These are phyloP conservation scores for Atrina japonica DNA, from an alignment of 2,888 invertebrate genomes.

Conservation along the genomic window DNA sequence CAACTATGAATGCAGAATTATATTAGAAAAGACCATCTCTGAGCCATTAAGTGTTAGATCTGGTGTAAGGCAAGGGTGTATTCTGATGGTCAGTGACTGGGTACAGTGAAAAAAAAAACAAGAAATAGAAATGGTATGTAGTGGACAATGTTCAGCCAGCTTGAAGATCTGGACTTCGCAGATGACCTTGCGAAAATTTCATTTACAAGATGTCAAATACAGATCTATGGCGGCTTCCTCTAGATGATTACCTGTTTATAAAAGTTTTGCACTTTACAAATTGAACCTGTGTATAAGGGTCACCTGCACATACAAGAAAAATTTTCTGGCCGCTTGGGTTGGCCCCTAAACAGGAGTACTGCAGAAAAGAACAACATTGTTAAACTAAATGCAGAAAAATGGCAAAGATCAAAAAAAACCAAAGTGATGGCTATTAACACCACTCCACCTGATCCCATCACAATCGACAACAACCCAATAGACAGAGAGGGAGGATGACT, in stretches of 20 bases:
- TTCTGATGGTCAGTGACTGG: slow-evolving; percentile 3
- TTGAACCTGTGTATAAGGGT: too few relatives aligned
- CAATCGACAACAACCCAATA: slow-evolving; percentile 4
- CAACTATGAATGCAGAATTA: slow-evolving; percentile 7
- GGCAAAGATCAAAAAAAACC: neutral
- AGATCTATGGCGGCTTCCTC: too few relatives aligned
- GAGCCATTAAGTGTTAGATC: slow-evolving; percentile 6
- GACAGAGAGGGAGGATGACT: neutral
- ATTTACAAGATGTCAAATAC: neutral
- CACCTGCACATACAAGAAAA: too few relatives aligned
- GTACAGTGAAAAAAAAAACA: neutral
- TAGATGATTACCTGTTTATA: too few relatives aligned
- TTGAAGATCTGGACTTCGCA: slow-evolving; percentile 18
- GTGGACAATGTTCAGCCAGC: neutral
- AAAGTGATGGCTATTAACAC: slow-evolving; percentile 16
- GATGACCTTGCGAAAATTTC: slow-evolving; percentile 18
- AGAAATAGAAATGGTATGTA: neutral
- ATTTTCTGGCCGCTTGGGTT: too few relatives aligned
- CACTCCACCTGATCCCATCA: neutral
- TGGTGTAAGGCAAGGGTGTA: slow-evolving; percentile 20
- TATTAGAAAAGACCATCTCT: slow-evolving; percentile 8
- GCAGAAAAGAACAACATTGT: slow-evolving; percentile 3
- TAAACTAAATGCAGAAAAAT: neutral
- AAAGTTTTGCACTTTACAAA: too few relatives aligned
- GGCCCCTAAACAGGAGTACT: too few relatives aligned